A percentile compares a stretch with the other conserved stretches of the same genome.
Evolutionary conservation across 2,113 vertebrate genomes (phyloP).

Genomic region (Pleuronectes platessa): DNA sequence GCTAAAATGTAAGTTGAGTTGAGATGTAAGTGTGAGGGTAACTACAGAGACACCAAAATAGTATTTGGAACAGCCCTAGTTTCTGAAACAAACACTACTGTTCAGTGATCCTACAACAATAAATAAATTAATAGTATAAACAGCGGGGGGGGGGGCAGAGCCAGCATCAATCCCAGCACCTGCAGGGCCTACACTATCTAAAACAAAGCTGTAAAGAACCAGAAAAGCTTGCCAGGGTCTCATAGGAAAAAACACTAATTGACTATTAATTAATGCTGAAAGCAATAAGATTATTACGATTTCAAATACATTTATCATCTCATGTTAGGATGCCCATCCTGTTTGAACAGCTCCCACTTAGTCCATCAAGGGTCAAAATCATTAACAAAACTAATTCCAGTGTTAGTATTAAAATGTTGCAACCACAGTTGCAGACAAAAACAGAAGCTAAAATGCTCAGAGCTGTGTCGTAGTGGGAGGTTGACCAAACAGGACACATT

Average conservation of each 20-base stretch:
- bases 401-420: background rate
- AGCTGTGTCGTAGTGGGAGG: background rate
- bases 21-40: background rate
- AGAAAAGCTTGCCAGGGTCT: background rate
- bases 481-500: background rate
- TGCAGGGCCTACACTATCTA: background rate
- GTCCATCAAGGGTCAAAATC: background rate
- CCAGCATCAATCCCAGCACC: background rate
- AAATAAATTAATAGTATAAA: background rate
- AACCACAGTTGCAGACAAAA: background rate
- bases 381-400: background rate
- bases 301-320: background rate
- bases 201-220: background rate
- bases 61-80: background rate
- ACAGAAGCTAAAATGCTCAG: background rate
- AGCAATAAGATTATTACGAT: background rate
- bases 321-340: background rate
- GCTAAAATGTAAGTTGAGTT: background rate
- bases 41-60: background rate
- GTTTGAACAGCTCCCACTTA: background rate
- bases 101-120: background rate
- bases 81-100: background rate
- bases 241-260: background rate
- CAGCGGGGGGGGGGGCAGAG: background rate
- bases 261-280: background rate